Base-by-base conservation (phyloP, 2,797 vertebrate genomes). In the Protonibea diacanthus region DNA sequence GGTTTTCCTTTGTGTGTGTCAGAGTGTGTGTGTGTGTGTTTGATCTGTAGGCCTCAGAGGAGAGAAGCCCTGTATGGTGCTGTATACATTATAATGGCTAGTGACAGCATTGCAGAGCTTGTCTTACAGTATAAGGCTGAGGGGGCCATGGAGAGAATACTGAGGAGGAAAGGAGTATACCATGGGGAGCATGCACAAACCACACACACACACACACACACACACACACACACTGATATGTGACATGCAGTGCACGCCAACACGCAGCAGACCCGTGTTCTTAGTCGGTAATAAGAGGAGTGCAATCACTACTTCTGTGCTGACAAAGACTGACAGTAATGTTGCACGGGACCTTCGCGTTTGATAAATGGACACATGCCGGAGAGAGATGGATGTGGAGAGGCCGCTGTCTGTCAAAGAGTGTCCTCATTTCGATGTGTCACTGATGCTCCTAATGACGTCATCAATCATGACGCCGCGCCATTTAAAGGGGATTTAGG, bases 51-150 rank as follows among this genome's bases (percentile, higher is more conserved):
- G 75, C 64, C 78, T 73, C 78, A 61, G 64, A 83, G 76, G 74
- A 75, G 44, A 76, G 44, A 60, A 74, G 57, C 70, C 71, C 75
- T 81, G 58, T 70, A 85, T 56, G 33, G 49, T 62, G 60, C 56
- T 85, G 69, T 84, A 78, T 82, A 80, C 8, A 38, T 74, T 74
- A 67, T 82, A 88, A 90, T 79, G 78, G 56, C 65, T 77, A 75
- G 63, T 81, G 83, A 91, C 84, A 90, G 88, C 74, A 67, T 58
- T 38, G 77, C 77, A 71, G 78, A 61, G 70, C 76, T 81, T 69
- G 76, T 66, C 76, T 90, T 86, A 81, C 62, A 85, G 80, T 59
- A 58, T 76, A 74, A 79, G 33, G 20, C 40, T 68, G 68, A 48
- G 29, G 27, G 66, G 62, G 55, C 70, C 72, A 81, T 55, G 68